Evolutionary conservation across 2,888 invertebrate species (phyloP).

Genomic region (Euplexia lucipara): DNA sequence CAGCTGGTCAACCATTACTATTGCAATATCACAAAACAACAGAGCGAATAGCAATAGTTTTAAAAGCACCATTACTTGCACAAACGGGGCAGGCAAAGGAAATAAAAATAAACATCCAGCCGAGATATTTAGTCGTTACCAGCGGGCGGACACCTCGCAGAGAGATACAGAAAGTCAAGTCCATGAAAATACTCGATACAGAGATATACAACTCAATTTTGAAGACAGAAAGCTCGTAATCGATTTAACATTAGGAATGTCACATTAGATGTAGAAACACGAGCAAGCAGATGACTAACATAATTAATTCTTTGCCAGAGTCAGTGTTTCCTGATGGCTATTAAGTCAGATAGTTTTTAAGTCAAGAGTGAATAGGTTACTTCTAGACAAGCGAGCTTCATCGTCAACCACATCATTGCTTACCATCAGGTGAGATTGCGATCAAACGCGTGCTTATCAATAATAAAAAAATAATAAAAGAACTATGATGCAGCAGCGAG

Average conservation of each 20-base stretch:
- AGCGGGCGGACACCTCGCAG: constrained; percentile 11
- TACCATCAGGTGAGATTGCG: too few species aligned
- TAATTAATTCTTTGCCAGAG: too few species aligned
- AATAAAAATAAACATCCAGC: constrained; percentile 59
- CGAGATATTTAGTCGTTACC: constrained; percentile 58
- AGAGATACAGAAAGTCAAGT: constrained; percentile 34
- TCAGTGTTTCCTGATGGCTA: too few species aligned
- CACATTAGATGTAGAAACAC: too few species aligned
- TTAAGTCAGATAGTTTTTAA: too few species aligned
- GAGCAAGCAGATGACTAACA: background rate
- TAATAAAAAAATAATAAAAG: too few species aligned
- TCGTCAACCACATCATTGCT: too few species aligned
- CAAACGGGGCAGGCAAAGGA: constrained; percentile 59
- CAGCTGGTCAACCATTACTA: constrained; percentile 48
- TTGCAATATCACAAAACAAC: constrained; percentile 51
- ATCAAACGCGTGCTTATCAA: too few species aligned
- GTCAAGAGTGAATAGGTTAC: too few species aligned
- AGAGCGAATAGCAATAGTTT: constrained; percentile 58
- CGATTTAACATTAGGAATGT: background rate
- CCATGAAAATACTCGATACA: background rate
- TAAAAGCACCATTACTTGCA: constrained; percentile 63
- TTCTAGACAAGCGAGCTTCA: too few species aligned
- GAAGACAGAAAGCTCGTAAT: background rate
- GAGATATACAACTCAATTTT: background rate
- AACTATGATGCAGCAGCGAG: too few species aligned